phyloP scores from a whole-genome alignment of 2,797 vertebrate genomes.

The Echiichthys vipera region DNA sequence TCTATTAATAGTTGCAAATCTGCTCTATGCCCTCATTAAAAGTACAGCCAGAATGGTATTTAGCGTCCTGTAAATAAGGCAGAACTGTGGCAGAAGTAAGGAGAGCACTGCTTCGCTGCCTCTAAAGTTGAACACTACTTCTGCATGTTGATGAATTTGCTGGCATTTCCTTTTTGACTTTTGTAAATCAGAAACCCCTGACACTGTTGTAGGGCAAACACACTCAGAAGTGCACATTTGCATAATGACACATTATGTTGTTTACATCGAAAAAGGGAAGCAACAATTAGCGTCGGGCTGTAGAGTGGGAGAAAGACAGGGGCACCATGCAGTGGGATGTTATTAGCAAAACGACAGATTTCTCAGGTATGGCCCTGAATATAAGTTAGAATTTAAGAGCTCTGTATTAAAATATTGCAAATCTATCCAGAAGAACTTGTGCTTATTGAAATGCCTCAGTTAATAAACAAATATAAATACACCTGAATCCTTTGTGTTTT shows the following conservation, averaged over 20 bases:
- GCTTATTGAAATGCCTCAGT: not conserved
- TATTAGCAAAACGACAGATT: not conserved
- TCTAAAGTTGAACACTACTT: constrained; percentile 18
- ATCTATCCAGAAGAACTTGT: not conserved
- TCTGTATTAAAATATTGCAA: not conserved
- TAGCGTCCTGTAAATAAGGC: constrained; percentile 44
- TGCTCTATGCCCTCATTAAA: constrained; percentile 47
- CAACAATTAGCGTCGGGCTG: constrained; percentile 56
- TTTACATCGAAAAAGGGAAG: constrained; percentile 65
- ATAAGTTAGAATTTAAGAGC: not conserved
- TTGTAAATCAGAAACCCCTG: constrained; percentile 35
- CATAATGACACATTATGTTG: constrained; percentile 77
- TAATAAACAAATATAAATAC: constrained; percentile 6
- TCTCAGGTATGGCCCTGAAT: not conserved
- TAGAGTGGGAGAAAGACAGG: not conserved
- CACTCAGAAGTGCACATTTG: constrained; percentile 66
- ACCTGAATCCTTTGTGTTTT: not conserved
- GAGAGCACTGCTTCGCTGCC: constrained; percentile 1
- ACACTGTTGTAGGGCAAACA: constrained; percentile 42
- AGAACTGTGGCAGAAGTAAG: constrained; percentile 22
- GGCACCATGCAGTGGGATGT: constrained; percentile 49
- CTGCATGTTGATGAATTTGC: constrained; percentile 61
- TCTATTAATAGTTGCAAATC: constrained; percentile 4
- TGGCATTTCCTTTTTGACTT: constrained; percentile 62
- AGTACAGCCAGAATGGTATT: constrained; percentile 28